phyloP scores from a whole-genome alignment of 2,113 vertebrate genomes.

The Falcunculus frontatus region DNA sequence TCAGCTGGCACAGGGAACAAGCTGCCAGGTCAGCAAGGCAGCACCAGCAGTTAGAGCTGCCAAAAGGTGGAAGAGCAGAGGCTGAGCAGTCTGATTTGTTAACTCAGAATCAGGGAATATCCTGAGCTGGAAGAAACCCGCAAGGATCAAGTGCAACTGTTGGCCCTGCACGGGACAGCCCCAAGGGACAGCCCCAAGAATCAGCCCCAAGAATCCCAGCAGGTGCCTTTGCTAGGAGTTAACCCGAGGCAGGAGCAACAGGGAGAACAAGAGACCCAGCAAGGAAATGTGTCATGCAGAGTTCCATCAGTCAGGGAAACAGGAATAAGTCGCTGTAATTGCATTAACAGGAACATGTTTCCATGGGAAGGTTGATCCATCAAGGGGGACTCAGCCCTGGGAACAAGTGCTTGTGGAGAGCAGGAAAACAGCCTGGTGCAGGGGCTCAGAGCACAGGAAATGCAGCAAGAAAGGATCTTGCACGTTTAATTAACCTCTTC shows the following conservation, averaged over 20 bases:
- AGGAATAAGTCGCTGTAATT: not conserved
- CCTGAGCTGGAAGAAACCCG: no score
- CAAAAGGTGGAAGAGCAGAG: not conserved
- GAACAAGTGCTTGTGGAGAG: not conserved
- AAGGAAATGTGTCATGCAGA: not conserved
- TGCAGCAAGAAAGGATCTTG: not conserved
- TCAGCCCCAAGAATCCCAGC: not conserved
- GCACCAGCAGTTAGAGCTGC: not conserved
- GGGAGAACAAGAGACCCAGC: not conserved
- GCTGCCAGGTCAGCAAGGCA: not conserved
- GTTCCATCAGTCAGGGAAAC: not conserved
- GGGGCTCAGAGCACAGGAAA: not conserved
- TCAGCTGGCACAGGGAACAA: not conserved
- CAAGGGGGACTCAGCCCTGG: not conserved
- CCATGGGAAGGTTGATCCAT: not conserved
- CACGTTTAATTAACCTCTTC: constrained; percentile 53
- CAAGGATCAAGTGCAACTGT: not conserved
- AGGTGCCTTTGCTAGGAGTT: not conserved
- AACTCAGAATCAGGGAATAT: not conserved
- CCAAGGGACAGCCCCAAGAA: not conserved
- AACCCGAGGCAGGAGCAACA: not conserved
- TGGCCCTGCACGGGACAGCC: not conserved
- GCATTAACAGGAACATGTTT: not conserved
- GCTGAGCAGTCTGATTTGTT: not conserved
- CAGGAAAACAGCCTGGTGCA: not conserved